Evolutionary conservation across 2,797 vertebrate species (phyloP), one percentile per base, ranked within the genome.

Genomic region (Corythornis leucogaster): DNA sequence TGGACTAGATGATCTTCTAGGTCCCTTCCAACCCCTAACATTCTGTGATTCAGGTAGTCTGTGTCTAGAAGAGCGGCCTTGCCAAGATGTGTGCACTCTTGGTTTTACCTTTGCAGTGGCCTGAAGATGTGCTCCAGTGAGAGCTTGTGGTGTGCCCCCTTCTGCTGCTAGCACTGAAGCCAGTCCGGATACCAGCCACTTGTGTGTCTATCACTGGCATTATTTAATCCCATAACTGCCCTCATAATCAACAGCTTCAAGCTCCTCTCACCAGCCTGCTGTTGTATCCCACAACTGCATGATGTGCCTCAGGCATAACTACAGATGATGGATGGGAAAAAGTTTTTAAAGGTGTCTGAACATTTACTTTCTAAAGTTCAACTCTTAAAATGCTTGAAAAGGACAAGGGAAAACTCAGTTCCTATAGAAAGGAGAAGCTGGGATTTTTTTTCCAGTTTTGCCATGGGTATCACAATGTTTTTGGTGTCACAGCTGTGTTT

Each of bases 121-220:
- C 57, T 33, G 62, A 54, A 62, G 62, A 6, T 0, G 14, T 19
- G 15, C 31, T 68, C 18, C 31, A 14, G 51, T 12, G 14, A 11
- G 63, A 59, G 22, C 20, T 16, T 5, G n/a, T 51, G 13, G 24
- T 0, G 1, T 17, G 13, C 4, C 8, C 48, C 45, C 7, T 31
- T 5, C 12, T 57, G 28, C 54, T 30, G 19, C 12, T 50, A 16
- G 66, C 30, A 8, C 50, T 25, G 5, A 24, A 3, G 9, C 0
- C 5, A 71, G 57, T 4, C 12, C 10, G 30, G 18, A 48, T 58
- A 30, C 0, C 3, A 78, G 15, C 45, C 2, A 2, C 25, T 40
- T 8, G 28, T 1, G 0, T 18, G 1, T n/a, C 48, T 53, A 31
- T 61, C 76, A 3, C 40, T 64, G 67, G 9, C 2, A 0, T 35